A percentile compares a stretch with the other conserved stretches of the same genome.
Evolutionary conservation across 1,140 invertebrate genomes (phyloP).

Genomic region (Littorina saxatilis): DNA sequence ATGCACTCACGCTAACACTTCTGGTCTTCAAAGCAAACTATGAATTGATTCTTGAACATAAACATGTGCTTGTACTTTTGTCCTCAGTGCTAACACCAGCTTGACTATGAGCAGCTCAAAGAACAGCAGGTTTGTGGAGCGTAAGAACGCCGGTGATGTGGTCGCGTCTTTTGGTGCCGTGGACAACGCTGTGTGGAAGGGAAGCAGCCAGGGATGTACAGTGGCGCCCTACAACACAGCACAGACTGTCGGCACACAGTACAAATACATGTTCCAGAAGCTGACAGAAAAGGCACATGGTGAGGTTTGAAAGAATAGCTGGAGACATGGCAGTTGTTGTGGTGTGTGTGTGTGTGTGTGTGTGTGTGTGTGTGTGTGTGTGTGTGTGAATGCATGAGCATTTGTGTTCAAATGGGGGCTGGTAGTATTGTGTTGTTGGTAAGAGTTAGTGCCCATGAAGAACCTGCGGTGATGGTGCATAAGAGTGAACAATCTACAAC

Average conservation of each 20-base stretch:
- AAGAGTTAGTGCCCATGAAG: neutral
- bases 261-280: conserved; percentile 79
- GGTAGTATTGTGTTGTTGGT: neutral
- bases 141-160: conserved; percentile 35
- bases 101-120: conserved; percentile 25
- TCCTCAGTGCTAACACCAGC: neutral
- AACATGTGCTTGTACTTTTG: no score
- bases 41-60: no score
- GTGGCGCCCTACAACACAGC: conserved; percentile 45
- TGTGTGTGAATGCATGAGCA: no score
- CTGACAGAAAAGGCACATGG: conserved; percentile 74
- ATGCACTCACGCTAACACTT: no score
- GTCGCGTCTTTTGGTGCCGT: conserved; percentile 65
- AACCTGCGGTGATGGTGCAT: no score
- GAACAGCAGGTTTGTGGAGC: neutral
- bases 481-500: no score
- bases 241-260: conserved; percentile 38
- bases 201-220: conserved; percentile 46
- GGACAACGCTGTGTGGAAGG: conserved; percentile 62
- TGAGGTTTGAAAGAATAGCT: conserved; percentile 48
- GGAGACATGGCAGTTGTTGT: no score
- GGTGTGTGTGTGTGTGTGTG: neutral
- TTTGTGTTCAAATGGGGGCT: neutral
- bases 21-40: no score
- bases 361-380: no score